Evolutionary conservation across 2,888 invertebrate genomes (phyloP).

Genomic region (Drosophila setosimentum): DNA sequence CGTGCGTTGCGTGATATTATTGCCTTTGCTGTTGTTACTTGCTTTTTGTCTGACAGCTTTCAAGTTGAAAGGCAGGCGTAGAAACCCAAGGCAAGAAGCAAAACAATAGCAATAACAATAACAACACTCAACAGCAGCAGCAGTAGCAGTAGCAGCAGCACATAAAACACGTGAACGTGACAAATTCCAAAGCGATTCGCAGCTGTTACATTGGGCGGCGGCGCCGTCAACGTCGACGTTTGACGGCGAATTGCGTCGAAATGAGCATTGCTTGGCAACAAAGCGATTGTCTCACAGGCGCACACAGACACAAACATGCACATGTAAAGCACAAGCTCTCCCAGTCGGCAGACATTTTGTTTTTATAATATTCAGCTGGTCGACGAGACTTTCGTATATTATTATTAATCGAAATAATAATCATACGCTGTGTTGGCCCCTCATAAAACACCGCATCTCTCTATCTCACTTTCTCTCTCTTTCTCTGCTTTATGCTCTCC

Average conservation of each 20-base stretch:
- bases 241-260: conserved; percentile 54
- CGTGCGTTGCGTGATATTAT: conserved; percentile 56
- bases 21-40: conserved; percentile 25
- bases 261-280: conserved; percentile 66
- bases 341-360: conserved; percentile 67
- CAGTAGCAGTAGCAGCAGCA: conserved; percentile 43
- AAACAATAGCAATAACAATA: conserved; percentile 31
- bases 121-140: conserved; percentile 28
- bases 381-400: conserved; percentile 22
- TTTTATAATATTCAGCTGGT: conserved; percentile 62
- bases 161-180: conserved; percentile 82
- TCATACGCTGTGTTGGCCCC: conserved; percentile 69
- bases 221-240: conserved; percentile 36
- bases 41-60: conserved; percentile 40
- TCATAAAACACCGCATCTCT: conserved; percentile 27
- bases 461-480: conserved; percentile 4
- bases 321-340: conserved; percentile 23
- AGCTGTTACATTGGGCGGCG: conserved; percentile 63
- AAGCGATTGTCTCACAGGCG: conserved; percentile 51
- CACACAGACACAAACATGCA: conserved; percentile 4
- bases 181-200: conserved; percentile 75
- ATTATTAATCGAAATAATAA: conserved; percentile 76
- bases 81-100: conserved; percentile 62
- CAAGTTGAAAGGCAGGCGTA: conserved; percentile 51
- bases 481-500: neutral